Evolutionary conservation across 2,113 vertebrate genomes (phyloP).

Genomic region (Aviceda subcristata): DNA sequence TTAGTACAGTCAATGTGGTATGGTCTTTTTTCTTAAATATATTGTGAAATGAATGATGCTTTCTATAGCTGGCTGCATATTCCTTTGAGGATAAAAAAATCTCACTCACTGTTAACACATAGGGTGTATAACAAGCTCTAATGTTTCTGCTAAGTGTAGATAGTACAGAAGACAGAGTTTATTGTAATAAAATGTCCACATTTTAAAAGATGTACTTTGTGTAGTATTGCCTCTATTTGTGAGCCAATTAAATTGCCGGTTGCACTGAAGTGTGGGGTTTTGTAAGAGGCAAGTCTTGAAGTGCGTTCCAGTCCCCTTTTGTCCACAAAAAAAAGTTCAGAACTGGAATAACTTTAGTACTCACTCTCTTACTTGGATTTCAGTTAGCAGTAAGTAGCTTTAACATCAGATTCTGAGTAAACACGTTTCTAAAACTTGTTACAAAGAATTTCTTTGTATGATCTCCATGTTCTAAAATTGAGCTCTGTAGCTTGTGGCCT

Average conservation of each 20-base stretch:
- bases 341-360: not conserved
- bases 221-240: not conserved
- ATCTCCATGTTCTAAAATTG: not conserved
- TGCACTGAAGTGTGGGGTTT: fast-evolving
- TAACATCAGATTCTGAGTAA: not conserved
- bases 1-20: not conserved
- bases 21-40: not conserved
- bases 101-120: not conserved
- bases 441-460: not conserved
- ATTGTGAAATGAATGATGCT: fast-evolving
- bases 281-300: not conserved
- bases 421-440: not conserved
- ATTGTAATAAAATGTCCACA: not conserved
- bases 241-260: not conserved
- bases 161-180: not conserved
- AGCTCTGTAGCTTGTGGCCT: not conserved
- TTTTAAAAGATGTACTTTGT: not conserved
- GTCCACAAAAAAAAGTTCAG: not conserved
- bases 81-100: not conserved
- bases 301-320: not conserved
- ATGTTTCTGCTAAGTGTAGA: not conserved
- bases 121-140: fast-evolving
- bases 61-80: not conserved
- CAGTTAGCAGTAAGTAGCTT: not conserved
- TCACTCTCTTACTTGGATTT: not conserved